Evolutionary conservation across 2,113 vertebrate genomes (phyloP), one percentile per base, ranked within the genome.

Genomic region (Anhinga anhinga): DNA sequence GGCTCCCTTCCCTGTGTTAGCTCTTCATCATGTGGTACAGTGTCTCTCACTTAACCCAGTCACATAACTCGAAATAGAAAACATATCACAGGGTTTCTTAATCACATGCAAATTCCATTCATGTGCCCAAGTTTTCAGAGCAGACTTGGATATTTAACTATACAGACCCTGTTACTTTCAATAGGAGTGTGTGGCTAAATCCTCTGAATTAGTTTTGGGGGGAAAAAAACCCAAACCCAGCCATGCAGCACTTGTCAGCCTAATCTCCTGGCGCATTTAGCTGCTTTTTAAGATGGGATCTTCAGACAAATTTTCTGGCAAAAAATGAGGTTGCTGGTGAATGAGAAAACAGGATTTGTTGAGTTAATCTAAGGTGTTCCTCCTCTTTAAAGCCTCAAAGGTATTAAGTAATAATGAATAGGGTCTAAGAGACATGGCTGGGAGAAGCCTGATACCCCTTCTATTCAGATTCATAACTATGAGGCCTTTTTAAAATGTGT

Each of bases 31-130:
- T 25, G 32, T 70, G 49, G 32, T 80, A 23, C 34, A 53, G 22
- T 23, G 13, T 93, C 36, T 90, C 44, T 74, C 65, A 52, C 40
- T 79, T 58, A 87, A n/a, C 18, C 15, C n/a, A 73, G 53, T 18
- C 90, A 30, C 30, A 3, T 77, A 88, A 61, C 47, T 93, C 52
- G 72, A 85, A 94, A 40, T 62, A 58, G 26, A 83, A 92, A 86
- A n/a, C 36, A 21, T 92, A 59, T 62, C 53, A 47, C 69, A 66
- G 76, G 13, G 21, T 47, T 92, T 93, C 71, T 87, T 90, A 93
- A 91, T 90, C 90, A 71, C 83, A 53, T 67, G 76, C 76, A 92
- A 90, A 95, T 94, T 90, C 82, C 55, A n/a, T 92, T 96, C 49
- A 55, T 30, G 63, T 81, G 94, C 74, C 63, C 20, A 71, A 56